phyloP scores from a whole-genome alignment of 2,797 vertebrate species.

The Poeciliopsis infans region DNA sequence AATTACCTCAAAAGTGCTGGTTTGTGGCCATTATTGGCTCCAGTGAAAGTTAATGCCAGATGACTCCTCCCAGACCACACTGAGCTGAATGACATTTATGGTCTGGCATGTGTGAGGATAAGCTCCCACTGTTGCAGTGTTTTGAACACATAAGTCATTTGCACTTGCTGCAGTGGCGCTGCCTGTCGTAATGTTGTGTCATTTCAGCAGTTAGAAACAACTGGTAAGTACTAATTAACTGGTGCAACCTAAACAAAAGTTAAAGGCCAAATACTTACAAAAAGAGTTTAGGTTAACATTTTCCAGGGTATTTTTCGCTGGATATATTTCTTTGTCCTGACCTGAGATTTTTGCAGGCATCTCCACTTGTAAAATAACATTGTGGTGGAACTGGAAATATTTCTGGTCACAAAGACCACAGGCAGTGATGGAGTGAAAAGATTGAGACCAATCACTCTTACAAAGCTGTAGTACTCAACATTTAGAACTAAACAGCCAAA shows the following conservation, averaged over 20 bases:
- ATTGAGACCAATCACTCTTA: too few relatives aligned
- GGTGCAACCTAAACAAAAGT: conserved; percentile 48
- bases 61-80: conserved; percentile 40
- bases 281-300: neutral
- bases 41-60: conserved; percentile 29
- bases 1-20: conserved; percentile 9
- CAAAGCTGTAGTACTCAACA: too few relatives aligned
- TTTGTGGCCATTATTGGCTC: conserved; percentile 29
- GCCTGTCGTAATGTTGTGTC: conserved; percentile 72
- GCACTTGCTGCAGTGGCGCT: conserved; percentile 36
- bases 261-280: conserved; percentile 14
- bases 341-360: too few relatives aligned
- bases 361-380: too few relatives aligned
- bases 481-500: too few relatives aligned
- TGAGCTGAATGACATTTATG: conserved; percentile 39
- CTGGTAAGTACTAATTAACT: conserved; percentile 59
- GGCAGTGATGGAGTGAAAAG: too few relatives aligned
- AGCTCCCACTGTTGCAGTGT: conserved; percentile 44
- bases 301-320: neutral
- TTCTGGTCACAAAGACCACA: too few relatives aligned
- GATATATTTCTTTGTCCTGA: neutral
- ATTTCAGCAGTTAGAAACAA: conserved; percentile 47
- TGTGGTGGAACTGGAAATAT: too few relatives aligned
- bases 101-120: conserved; percentile 38
- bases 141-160: conserved; percentile 49